Base-by-base conservation (phyloP, 2,888 invertebrate species). In the Tiphia femorata region DNA sequence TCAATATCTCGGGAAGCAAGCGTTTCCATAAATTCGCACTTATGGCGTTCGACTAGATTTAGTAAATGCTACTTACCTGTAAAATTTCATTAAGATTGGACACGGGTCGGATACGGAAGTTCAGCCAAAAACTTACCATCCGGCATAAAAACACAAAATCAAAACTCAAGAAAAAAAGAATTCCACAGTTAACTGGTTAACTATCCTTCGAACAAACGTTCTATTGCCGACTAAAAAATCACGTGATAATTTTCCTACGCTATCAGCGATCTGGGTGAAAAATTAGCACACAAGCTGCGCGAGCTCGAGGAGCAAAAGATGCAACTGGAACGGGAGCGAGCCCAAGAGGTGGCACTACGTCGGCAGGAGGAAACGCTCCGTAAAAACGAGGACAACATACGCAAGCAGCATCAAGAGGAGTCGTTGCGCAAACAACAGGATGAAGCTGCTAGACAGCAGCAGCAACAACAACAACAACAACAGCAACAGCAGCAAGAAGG, bases 261-360 rank as follows among this genome's bases (percentile, higher is more conserved):
- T n/a, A n/a, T n/a, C 25, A 83, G 83, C 63, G 79, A 82, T 70
- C 87, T 88, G 75, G 86, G 87, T 20, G 85, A 86, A 58, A 87
- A 87, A 65, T 82, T 90, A 33, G 87, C 86, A 10, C 84, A 85
- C 53, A 89, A 89, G 72, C 81, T 89, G 62, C 82, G 84, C 51
- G 84, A 85, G 62, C 78, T 86, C 40, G 86, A 86, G 67, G 84
- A 85, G 67, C 84, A 86, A 62, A 84, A 85, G 64, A 81, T 84
- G 78, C 74, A 85, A 72, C 74, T 87, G 77, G 79, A 86, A 60
- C 83, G 84, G 53, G 84, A 84, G 57, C 74, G 84, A 27, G 82
- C 78, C 7, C 80, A 81, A 50, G 81, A 83, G 53, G 77, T 67
- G 8, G 72, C 46, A 8, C 67, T 77, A 21, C 77, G 73, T 10